A percentile compares a stretch with the other conserved stretches of the same genome.
Evolutionary conservation across 2,797 vertebrate genomes (phyloP).

Genomic region (Semotilus atromaculatus): DNA sequence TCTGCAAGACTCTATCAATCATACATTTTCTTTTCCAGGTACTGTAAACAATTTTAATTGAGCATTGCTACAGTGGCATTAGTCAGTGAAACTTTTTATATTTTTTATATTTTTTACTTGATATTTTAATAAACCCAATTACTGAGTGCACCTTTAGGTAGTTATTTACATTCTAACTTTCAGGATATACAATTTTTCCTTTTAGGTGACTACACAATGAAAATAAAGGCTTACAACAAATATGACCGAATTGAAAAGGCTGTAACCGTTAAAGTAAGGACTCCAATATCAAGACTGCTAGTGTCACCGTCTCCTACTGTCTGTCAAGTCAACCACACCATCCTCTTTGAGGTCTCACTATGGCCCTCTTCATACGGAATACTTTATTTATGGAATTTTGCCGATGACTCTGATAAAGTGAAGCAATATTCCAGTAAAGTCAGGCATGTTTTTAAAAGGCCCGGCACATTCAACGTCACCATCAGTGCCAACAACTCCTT

Average conservation of each 20-base stretch:
- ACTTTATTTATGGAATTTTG: constrained; percentile 77
- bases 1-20: constrained; percentile 69
- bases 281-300: constrained; percentile 65
- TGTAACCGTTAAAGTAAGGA: constrained; percentile 63
- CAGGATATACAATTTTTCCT: constrained; percentile 1
- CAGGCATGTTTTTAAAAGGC: constrained; percentile 64
- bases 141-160: neutral
- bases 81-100: neutral
- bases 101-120: neutral
- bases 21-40: constrained; percentile 76
- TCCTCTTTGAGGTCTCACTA: constrained; percentile 69
- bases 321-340: constrained; percentile 61
- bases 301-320: constrained; percentile 61
- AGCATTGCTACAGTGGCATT: neutral
- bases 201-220: constrained; percentile 75
- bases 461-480: constrained; percentile 76
- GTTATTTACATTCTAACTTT: neutral
- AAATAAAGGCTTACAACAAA: constrained; percentile 69
- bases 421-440: constrained; percentile 57
- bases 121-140: neutral
- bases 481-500: constrained; percentile 72
- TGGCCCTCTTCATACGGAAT: constrained; percentile 64
- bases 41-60: constrained; percentile 31
- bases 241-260: constrained; percentile 61
- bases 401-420: constrained; percentile 64